Evolutionary conservation across 2,888 invertebrate genomes (phyloP).

Genomic region (Hyalella azteca): DNA sequence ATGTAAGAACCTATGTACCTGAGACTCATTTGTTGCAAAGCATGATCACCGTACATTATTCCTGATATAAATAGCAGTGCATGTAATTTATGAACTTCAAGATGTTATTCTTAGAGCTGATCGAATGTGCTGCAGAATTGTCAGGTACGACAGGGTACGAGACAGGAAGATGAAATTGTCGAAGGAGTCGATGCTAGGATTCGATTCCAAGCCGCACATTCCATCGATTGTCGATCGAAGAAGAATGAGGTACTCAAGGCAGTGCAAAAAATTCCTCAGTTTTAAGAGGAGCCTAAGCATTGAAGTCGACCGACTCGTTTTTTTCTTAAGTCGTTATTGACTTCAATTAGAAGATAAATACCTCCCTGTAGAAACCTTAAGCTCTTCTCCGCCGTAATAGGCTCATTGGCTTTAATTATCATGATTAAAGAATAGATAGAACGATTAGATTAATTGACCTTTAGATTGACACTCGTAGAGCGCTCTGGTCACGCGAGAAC

Average conservation of each 20-base stretch:
- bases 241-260: constrained; percentile 20
- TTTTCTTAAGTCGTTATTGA: constrained; percentile 11
- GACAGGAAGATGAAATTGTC: no score
- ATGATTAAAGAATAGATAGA: constrained; percentile 37
- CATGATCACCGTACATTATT: no score
- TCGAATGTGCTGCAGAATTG: no score
- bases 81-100: no score
- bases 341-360: constrained; percentile 15
- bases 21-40: no score
- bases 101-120: no score
- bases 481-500: not conserved
- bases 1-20: no score
- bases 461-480: constrained; percentile 26
- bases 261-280: not conserved
- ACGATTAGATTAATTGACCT: constrained; percentile 37
- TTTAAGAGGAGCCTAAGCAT: not conserved
- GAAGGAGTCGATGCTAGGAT: not conserved
- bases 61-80: no score
- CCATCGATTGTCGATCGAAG: constrained; percentile 13
- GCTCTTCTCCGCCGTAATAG: constrained; percentile 23
- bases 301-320: constrained; percentile 10
- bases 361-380: constrained; percentile 25
- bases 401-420: constrained; percentile 33
- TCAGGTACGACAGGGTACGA: no score
- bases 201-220: not conserved